These are phyloP conservation scores for Arbacia lixula DNA, from an alignment of 53 echinoderm and acorn worm genomes.

Conservation along the genomic window DNA sequence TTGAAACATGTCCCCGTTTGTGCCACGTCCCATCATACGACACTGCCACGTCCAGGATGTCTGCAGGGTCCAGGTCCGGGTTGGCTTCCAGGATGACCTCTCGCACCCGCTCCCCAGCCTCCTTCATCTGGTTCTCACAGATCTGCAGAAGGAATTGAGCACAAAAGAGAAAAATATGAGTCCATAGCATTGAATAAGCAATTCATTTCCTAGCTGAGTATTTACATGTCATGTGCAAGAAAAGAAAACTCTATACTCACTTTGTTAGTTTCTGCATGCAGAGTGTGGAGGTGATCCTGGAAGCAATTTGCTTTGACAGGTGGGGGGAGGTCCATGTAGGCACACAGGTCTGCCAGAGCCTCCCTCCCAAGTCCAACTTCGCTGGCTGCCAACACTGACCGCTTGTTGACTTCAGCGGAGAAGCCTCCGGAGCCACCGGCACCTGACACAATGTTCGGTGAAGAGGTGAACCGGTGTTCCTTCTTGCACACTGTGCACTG, in stretches of 20 bases:
- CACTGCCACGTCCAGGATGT: too few species aligned
- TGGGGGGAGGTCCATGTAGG: neutral
- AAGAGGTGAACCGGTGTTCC: neutral
- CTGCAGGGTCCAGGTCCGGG: too few species aligned
- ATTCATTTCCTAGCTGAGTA: too few species aligned
- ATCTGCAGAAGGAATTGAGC: neutral
- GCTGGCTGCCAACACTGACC: too few species aligned
- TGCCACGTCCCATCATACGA: too few species aligned
- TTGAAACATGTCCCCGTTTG: too few species aligned
- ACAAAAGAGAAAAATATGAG: neutral
- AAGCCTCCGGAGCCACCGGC: too few species aligned
- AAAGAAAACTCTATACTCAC: neutral
- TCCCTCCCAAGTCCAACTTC: too few species aligned
- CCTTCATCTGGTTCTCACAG: neutral
- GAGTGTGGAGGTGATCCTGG: neutral
- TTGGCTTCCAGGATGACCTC: neutral
- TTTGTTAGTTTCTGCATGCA: neutral
- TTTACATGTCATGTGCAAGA: neutral
- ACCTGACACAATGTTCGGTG: neutral
- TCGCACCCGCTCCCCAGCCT: conserved; percentile 3
- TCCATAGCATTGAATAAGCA: too few species aligned
- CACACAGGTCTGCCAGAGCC: too few species aligned
- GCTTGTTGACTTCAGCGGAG: too few species aligned
- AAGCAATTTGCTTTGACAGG: neutral
- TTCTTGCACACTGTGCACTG: conserved; percentile 28